Evolutionary conservation across 2,113 vertebrate genomes (phyloP).

Genomic region (Alectura lathami): DNA sequence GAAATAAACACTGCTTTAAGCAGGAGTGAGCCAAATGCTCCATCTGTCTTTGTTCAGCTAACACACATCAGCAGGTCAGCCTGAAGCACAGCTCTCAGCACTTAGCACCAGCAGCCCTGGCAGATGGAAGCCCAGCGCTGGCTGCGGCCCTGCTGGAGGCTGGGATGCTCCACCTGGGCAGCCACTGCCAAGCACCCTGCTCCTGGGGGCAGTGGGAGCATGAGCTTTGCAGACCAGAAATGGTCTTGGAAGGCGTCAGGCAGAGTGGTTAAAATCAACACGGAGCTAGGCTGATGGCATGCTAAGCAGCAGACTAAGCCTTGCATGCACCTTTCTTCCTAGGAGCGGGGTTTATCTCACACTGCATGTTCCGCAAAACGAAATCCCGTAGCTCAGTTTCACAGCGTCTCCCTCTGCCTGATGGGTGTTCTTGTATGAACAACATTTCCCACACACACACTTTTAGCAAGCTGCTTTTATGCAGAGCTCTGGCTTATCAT

Average conservation of each 20-base stretch:
- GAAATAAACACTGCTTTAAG: neutral
- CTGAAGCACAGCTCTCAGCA: neutral
- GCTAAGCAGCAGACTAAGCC: neutral
- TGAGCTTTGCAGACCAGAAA: neutral
- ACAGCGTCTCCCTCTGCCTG: neutral
- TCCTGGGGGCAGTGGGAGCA: fast-evolving
- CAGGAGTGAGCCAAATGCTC: neutral
- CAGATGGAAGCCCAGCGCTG: neutral
- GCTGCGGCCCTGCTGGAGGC: neutral
- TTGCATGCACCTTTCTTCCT: neutral
- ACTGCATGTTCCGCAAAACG: neutral
- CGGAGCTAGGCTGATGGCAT: neutral
- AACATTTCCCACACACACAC: neutral
- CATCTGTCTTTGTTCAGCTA: neutral
- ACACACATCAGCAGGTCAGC: neutral
- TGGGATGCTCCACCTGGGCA: neutral
- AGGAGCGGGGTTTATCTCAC: neutral
- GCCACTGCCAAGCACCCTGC: neutral
- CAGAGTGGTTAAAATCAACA: too few relatives aligned
- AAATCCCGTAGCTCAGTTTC: neutral
- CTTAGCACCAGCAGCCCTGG: neutral
- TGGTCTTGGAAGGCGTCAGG: neutral
- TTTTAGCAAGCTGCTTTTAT: fast-evolving
- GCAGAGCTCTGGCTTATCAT: neutral
- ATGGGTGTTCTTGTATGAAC: too few relatives aligned